Conservation (phyloP, 2,113 vertebrate genomes). For the Corythornis madagascariensis region DNA sequence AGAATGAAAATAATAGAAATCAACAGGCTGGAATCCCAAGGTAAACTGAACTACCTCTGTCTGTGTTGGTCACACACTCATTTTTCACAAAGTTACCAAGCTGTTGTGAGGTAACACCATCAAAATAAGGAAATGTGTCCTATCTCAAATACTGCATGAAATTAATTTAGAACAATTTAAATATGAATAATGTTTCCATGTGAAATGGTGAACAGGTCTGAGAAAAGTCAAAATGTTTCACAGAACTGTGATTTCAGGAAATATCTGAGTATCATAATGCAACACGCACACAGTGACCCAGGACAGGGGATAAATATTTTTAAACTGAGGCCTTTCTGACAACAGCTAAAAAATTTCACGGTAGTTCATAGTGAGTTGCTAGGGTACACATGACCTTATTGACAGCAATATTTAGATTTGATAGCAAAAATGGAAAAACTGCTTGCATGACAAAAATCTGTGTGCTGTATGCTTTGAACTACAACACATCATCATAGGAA, state of each 20-base stretch:
- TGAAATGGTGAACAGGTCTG: background rate
- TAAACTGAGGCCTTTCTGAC: background rate
- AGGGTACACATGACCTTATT: background rate
- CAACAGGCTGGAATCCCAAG: background rate
- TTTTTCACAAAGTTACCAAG: background rate
- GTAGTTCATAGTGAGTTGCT: background rate
- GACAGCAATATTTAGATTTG: background rate
- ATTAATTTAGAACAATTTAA: background rate
- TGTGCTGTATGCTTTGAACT: background rate
- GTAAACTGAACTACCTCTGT: background rate
- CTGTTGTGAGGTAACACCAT: background rate
- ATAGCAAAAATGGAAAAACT: background rate
- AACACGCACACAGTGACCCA: background rate
- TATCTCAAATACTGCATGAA: background rate
- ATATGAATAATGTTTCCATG: background rate
- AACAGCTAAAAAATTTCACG: background rate
- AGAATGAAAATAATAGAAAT: background rate
- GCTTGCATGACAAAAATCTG: background rate
- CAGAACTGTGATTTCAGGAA: background rate
- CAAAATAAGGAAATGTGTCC: background rate
- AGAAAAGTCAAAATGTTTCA: background rate
- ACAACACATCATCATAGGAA: background rate
- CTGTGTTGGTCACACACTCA: background rate
- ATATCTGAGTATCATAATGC: background rate
- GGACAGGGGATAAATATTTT: background rate